These are phyloP conservation scores for Drosophila eohydei DNA, from an alignment of 2,888 invertebrate species.

Conservation along the genomic window DNA sequence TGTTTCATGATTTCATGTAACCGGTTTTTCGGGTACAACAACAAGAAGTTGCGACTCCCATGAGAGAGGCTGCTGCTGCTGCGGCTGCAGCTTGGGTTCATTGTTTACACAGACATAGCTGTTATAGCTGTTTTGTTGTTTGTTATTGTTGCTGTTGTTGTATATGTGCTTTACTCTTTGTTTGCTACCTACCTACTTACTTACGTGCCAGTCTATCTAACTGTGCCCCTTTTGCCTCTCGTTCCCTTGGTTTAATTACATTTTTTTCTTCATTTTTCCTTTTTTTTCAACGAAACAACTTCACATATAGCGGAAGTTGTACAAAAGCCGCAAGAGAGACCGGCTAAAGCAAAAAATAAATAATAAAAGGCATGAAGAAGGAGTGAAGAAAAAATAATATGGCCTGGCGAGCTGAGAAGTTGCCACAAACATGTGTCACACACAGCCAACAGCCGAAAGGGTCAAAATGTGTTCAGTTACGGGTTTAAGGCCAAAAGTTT, in stretches of 20 bases:
- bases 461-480: conserved; percentile 19
- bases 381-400: conserved; percentile 8
- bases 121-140: conserved; percentile 27
- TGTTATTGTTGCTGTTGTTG: conserved; percentile 10
- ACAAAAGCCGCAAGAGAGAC: conserved; percentile 74
- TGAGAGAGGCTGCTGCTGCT: conserved; percentile 57
- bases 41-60: conserved; percentile 67
- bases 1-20: conserved; percentile 72
- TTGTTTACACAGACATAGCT: conserved; percentile 57
- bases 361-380: conserved; percentile 24
- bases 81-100: conserved; percentile 51
- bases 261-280: conserved; percentile 21
- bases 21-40: conserved; percentile 61
- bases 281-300: conserved; percentile 55
- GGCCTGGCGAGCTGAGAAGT: conserved; percentile 32
- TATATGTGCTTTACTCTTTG: conserved; percentile 50
- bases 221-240: conserved; percentile 15
- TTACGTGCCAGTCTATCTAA: conserved; percentile 19
- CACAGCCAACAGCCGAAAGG: conserved; percentile 8
- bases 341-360: conserved; percentile 40
- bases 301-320: conserved; percentile 75
- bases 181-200: conserved; percentile 45
- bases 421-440: conserved; percentile 49
- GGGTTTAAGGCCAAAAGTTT: conserved; percentile 13
- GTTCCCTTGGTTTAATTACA: conserved; percentile 68